Base-by-base conservation (phyloP, 2,113 vertebrate genomes). In the Paraplagusia blochii region DNA sequence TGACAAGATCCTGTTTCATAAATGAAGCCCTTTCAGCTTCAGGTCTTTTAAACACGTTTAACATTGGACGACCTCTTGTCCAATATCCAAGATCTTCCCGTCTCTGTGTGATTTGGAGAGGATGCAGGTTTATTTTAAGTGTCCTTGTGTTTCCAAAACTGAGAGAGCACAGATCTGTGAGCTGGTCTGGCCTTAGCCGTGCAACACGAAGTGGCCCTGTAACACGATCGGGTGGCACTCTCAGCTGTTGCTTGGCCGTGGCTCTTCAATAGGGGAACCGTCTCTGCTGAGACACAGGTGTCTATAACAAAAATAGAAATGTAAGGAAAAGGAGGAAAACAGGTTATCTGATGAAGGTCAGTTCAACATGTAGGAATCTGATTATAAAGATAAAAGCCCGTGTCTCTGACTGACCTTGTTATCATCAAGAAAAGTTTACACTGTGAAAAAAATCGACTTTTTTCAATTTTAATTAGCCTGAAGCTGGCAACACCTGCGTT, bases 201-300 rank as follows among this genome's bases (percentile, higher is more conserved):
- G 77, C 74, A 84, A 74, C 63, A 56, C 64, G 76, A 86, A 84
- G 84, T 85, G 80, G 81, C 77, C 79, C 69, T 82, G 79, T 71
- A 79, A 81, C 80, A 45, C 65, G 83, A 70, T 84, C 69, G 58
- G 80, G 75, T 88, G 66, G 38, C 70, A 67, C 69, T 73, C 74
- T 77, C 90, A 92, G 90, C 88, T 92, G 89, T 87, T 80, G 66
- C 82, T 58, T 58, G 65, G 57, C 76, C 63, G 38, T 72, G 33
- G 63, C n/a, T 44, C 58, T 73, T 74, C 36, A 18, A 44, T 81
- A 80, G 46, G 42, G 22, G 8, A 60, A 74, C 65, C 44, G 49
- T 62, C 64, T 72, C 58, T 46, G 59, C 10, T 38, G 44, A 42
- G 56, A 47, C 79, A 74, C 82, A 89, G 80, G 85, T 89, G 87